Evolutionary conservation across 2,888 invertebrate genomes (phyloP).

Genomic region (Clepsis dumicolana): DNA sequence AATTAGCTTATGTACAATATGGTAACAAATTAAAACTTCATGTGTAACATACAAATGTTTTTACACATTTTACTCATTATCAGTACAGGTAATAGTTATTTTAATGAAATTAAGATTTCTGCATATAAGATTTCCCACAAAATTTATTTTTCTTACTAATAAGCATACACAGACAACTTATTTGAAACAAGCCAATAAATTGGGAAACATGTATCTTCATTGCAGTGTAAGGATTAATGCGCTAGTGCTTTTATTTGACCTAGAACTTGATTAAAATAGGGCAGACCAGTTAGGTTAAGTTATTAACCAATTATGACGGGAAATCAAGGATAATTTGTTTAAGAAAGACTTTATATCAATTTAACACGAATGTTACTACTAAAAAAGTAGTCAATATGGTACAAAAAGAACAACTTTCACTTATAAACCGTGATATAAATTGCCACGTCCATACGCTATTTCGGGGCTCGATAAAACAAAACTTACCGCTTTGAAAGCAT

Average conservation of each 20-base stretch:
- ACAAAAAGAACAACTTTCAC: constrained; percentile 57
- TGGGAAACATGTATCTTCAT: too few relatives aligned
- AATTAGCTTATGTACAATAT: constrained; percentile 30
- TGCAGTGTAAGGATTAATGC: not conserved
- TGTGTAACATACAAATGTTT: not conserved
- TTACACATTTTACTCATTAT: not conserved
- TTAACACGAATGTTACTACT: not conserved
- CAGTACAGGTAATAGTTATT: not conserved
- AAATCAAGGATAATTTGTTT: not conserved
- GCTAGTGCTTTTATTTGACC: constrained; percentile 10
- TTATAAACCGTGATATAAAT: constrained; percentile 59
- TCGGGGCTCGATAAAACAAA: constrained; percentile 56
- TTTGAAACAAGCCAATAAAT: not conserved
- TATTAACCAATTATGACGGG: not conserved
- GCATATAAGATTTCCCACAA: not conserved
- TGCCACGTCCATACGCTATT: constrained; percentile 78
- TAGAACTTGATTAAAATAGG: constrained; percentile 25
- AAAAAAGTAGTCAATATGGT: constrained; percentile 26
- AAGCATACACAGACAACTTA: not conserved
- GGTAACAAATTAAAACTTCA: constrained; percentile 4
- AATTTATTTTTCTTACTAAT: not conserved
- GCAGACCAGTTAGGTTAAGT: constrained; percentile 20
- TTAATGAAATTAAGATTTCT: not conserved
- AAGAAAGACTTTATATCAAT: not conserved
- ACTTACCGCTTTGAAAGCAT: constrained; percentile 91